phyloP scores from a whole-genome alignment of 2,888 invertebrate species.

The Andrena minutula region DNA sequence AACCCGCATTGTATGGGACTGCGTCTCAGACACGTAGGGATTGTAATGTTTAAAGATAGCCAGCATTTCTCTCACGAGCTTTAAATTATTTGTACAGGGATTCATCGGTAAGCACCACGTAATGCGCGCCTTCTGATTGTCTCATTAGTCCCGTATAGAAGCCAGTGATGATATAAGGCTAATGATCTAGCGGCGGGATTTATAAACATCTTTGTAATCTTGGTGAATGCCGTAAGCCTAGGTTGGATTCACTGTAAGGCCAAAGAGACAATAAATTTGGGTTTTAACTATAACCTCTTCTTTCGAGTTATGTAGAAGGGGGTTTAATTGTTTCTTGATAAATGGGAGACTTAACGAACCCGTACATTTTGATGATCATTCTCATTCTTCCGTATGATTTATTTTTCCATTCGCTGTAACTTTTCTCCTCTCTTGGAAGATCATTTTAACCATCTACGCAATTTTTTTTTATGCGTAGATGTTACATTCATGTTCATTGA shows the following conservation, averaged over 20 bases:
- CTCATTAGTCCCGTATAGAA: constrained; percentile 70
- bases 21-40: neutral
- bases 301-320: constrained; percentile 68
- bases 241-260: constrained; percentile 84
- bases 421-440: neutral
- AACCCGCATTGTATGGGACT: neutral
- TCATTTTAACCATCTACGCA: neutral
- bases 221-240: constrained; percentile 81
- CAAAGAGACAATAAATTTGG: constrained; percentile 83
- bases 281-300: constrained; percentile 61
- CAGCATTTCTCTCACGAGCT: neutral
- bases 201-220: constrained; percentile 84
- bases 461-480: constrained; percentile 5
- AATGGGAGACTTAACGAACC: constrained; percentile 47
- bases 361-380: constrained; percentile 61
- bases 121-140: constrained; percentile 65
- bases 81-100: constrained; percentile 30
- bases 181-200: constrained; percentile 81
- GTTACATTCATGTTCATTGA: constrained; percentile 25
- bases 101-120: constrained; percentile 70
- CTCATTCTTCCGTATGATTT: constrained; percentile 7
- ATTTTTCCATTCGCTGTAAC: neutral
- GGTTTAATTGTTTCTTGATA: constrained; percentile 58
- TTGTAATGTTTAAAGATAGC: neutral
- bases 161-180: constrained; percentile 84